These are phyloP conservation scores for Anolis apletophallus DNA, from an alignment of 2,797 vertebrate species.

Conservation along the genomic window DNA sequence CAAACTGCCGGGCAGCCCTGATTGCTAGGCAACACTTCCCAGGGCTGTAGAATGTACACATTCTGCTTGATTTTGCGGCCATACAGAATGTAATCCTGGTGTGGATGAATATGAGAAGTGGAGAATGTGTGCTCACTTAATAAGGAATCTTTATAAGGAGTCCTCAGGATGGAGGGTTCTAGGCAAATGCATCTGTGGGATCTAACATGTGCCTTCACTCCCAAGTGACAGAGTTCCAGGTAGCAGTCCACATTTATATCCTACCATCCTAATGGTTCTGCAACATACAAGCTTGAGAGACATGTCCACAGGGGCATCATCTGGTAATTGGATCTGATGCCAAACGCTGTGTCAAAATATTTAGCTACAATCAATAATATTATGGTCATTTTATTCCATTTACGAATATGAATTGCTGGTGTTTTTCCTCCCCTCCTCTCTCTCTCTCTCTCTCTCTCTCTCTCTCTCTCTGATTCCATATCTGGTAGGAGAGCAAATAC, in stretches of 20 bases:
- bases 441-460: background rate
- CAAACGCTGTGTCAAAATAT: background rate
- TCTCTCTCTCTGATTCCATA: background rate
- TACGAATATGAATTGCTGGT: background rate
- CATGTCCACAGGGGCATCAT: background rate
- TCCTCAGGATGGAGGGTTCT: background rate
- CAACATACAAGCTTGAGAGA: background rate
- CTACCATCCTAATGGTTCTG: background rate
- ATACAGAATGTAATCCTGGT: too few species aligned
- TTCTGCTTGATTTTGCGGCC: too few species aligned
- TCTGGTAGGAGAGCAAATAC: background rate
- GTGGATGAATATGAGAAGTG: background rate
- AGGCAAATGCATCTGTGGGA: background rate
- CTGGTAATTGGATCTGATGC: background rate
- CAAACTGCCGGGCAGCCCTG: too few species aligned
- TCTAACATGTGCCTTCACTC: background rate
- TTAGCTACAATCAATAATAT: background rate
- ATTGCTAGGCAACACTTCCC: too few species aligned
- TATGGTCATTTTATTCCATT: background rate
- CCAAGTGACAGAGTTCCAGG: background rate
- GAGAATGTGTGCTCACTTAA: background rate
- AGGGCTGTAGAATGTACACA: too few species aligned
- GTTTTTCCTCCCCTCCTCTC: background rate
- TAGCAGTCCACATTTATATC: background rate
- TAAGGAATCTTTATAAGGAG: background rate